Evolutionary conservation across 1,140 invertebrate genomes (phyloP).

Genomic region (Plectus sambesii): DNA sequence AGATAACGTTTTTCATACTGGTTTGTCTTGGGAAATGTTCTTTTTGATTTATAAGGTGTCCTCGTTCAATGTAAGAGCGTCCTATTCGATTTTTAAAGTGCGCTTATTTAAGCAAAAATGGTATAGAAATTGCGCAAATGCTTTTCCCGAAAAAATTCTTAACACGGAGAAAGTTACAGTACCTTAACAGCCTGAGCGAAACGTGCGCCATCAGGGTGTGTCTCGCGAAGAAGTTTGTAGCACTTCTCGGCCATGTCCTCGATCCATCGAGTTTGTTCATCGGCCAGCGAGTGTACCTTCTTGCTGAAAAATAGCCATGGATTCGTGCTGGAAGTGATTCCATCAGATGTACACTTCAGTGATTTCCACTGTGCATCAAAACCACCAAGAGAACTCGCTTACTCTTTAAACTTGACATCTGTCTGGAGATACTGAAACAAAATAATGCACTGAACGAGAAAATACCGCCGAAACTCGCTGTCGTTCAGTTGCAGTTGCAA

Average conservation of each 20-base stretch:
- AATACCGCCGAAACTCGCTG: conserved; percentile 83
- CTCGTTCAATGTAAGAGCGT: neutral
- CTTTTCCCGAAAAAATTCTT: neutral
- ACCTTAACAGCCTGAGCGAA: conserved; percentile 68
- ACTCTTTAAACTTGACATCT: conserved; percentile 82
- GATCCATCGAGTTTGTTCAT: conserved; percentile 76
- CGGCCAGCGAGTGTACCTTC: conserved; percentile 57
- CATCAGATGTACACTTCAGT: neutral
- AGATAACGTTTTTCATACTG: no score
- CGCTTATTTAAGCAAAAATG: neutral
- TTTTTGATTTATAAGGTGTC: neutral
- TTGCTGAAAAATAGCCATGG: neutral
- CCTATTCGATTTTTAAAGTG: neutral
- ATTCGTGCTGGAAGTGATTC: conserved; percentile 2
- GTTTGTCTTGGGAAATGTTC: no score
- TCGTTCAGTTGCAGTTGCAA: conserved; percentile 87
- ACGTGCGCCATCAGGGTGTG: conserved; percentile 70
- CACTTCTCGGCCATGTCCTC: conserved; percentile 62
- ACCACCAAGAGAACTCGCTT: no score
- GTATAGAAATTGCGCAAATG: neutral
- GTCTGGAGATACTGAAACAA: conserved; percentile 84
- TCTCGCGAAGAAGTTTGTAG: conserved; percentile 67
- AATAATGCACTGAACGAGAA: conserved; percentile 87
- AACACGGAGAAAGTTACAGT: conserved; percentile 10
- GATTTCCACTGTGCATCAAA: no score